phyloP scores from a whole-genome alignment of 2,113 vertebrate genomes.

The Silurus asotus region DNA sequence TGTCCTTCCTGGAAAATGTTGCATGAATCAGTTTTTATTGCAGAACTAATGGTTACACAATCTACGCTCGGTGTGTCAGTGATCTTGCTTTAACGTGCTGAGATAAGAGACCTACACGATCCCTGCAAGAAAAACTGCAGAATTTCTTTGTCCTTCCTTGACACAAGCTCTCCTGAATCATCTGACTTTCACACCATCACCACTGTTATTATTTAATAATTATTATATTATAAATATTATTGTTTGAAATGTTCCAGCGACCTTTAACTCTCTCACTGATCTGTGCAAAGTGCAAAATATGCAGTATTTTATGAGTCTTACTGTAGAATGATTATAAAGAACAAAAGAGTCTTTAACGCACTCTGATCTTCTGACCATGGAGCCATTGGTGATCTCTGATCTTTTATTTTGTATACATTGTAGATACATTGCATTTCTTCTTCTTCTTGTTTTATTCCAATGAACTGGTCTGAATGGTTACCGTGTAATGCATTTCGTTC shows the following conservation, averaged over 20 bases:
- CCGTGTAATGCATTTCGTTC: background rate
- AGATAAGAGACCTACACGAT: background rate
- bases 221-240: no score
- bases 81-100: background rate
- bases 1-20: constrained; percentile 9
- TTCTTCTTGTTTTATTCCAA: no score
- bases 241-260: background rate
- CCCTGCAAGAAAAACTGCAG: background rate
- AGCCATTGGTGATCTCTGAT: no score
- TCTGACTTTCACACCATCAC: background rate
- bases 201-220: background rate
- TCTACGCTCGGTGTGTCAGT: background rate
- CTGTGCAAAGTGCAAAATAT: background rate
- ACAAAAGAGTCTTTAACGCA: no score
- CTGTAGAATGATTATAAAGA: no score
- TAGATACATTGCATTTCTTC: no score
- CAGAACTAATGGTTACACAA: constrained; percentile 14
- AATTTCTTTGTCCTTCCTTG: constrained; percentile 19
- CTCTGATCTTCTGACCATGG: background rate
- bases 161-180: background rate
- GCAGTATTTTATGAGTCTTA: no score
- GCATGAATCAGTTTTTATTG: background rate
- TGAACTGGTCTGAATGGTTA: background rate
- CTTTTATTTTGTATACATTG: no score
- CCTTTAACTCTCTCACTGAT: background rate